These are phyloP conservation scores for Lochmaea crataegi DNA, from an alignment of 2,888 invertebrate species.

Conservation along the genomic window DNA sequence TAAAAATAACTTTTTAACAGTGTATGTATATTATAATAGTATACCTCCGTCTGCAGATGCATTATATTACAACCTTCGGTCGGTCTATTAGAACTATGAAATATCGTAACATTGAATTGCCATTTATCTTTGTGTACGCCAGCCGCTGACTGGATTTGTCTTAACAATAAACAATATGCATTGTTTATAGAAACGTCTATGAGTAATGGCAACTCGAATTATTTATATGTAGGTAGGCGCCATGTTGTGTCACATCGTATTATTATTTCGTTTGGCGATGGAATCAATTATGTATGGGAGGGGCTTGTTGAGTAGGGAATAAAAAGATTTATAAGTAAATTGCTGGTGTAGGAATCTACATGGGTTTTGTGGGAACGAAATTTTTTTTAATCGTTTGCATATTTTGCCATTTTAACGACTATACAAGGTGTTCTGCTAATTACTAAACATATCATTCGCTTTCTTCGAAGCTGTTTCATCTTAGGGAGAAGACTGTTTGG, in stretches of 20 bases:
- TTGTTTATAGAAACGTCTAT: constrained; percentile 39
- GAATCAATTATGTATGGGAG: constrained; percentile 32
- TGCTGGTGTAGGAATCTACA: constrained; percentile 11
- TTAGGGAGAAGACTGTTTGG: too few species aligned
- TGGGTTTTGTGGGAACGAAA: constrained; percentile 12
- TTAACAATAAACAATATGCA: constrained; percentile 42
- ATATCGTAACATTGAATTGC: constrained; percentile 38
- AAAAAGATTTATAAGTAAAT: constrained; percentile 14
- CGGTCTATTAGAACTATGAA: constrained; percentile 35
- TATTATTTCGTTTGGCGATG: constrained; percentile 26
- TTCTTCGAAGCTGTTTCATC: too few species aligned
- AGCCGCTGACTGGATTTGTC: constrained; percentile 41
- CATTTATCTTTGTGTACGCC: constrained; percentile 41
- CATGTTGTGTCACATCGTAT: constrained; percentile 28
- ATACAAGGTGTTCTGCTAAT: too few species aligned
- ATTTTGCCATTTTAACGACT: neutral
- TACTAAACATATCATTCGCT: too few species aligned
- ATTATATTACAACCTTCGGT: constrained; percentile 8
- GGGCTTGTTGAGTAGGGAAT: neutral
- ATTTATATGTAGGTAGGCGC: constrained; percentile 33
- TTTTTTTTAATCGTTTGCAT: neutral
- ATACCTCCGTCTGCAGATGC: neutral
- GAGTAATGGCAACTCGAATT: constrained; percentile 35
- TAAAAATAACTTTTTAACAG: neutral
- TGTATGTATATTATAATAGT: too few species aligned